Evolutionary conservation across 2,113 vertebrate species (phyloP).

Genomic region (Oncorhynchus gorbuscha): DNA sequence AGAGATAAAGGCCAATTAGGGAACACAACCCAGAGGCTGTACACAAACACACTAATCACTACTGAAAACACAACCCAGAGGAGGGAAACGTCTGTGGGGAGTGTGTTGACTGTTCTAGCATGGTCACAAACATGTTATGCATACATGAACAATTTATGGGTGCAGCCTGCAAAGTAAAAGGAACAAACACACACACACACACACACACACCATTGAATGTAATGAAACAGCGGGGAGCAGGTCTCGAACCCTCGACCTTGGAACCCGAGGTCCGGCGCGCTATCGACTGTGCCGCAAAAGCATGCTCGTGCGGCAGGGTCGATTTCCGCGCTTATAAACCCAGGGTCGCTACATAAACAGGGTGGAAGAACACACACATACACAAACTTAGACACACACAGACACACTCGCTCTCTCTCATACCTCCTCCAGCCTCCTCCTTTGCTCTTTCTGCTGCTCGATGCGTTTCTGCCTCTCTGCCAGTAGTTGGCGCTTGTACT

Average conservation of each 20-base stretch:
- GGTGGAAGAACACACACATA: background rate
- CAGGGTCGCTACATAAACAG: background rate
- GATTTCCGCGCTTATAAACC: no score
- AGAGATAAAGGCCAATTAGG: background rate
- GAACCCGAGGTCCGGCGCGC: no score
- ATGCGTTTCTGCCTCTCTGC: constrained; percentile 96
- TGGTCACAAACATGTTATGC: background rate
- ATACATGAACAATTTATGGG: background rate
- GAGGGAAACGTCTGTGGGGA: no score
- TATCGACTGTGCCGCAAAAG: no score
- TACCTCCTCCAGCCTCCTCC: constrained; percentile 94
- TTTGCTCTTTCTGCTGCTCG: constrained; percentile 96
- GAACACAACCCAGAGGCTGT: background rate
- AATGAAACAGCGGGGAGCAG: no score
- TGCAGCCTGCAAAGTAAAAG: no score
- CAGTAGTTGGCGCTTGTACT: constrained; percentile 94
- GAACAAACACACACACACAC: constrained; percentile 1
- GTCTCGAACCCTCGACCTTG: no score
- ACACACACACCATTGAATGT: background rate
- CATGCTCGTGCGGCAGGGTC: no score
- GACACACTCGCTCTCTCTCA: background rate
- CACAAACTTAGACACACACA: constrained; percentile 2
- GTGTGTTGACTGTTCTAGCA: background rate
- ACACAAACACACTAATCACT: background rate
- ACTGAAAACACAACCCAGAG: background rate